These are phyloP conservation scores for Tetramorium alpestre DNA, from an alignment of 1,140 invertebrate species.

Conservation along the genomic window DNA sequence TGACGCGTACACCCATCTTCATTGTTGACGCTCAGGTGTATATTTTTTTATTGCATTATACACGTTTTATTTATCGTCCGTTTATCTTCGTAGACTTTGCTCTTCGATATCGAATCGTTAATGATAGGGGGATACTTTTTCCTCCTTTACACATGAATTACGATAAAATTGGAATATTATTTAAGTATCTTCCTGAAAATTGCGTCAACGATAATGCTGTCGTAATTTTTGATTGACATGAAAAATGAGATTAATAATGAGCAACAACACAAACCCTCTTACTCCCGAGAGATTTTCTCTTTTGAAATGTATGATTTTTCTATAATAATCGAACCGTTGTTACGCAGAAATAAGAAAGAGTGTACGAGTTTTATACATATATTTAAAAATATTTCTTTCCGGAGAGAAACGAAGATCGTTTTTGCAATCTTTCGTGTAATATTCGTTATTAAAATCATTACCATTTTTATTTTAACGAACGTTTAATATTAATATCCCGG, in stretches of 20 bases:
- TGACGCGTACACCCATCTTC: background rate
- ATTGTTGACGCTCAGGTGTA: background rate
- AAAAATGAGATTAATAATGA: background rate
- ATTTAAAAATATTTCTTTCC: background rate
- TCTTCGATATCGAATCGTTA: background rate
- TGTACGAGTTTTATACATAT: background rate
- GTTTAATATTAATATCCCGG: background rate
- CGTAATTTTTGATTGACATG: background rate
- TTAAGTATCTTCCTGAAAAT: background rate
- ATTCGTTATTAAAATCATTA: background rate
- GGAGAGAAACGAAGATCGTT: background rate
- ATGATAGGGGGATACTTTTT: background rate
- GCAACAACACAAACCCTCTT: background rate
- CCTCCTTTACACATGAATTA: background rate
- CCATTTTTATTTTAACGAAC: background rate
- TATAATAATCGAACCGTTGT: background rate
- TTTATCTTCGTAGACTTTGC: background rate
- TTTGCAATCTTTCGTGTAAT: background rate
- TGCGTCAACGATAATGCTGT: background rate
- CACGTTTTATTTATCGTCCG: background rate
- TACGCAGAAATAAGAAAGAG: background rate
- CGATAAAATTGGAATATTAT: background rate
- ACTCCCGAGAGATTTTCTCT: background rate
- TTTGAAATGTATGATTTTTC: background rate
- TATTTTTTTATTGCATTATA: background rate